A percentile compares a stretch with the other conserved stretches of the same genome.
Conservation (phyloP, 2,888 invertebrate species). For the Eupsilia transversa region DNA sequence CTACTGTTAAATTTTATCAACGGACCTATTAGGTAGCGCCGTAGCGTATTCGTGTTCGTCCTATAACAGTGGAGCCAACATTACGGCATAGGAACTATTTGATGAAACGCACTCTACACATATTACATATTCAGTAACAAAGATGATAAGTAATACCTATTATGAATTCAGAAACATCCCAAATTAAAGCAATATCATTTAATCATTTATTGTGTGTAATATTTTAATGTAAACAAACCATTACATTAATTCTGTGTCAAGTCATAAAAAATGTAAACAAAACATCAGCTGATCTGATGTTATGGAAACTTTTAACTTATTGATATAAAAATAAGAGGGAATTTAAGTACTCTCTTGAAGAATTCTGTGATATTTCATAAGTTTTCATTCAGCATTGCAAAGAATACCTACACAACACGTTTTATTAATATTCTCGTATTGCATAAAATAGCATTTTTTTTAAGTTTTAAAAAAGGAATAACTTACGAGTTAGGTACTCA, state of each 20-base stretch:
- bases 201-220: neutral
- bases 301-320: constrained; percentile 15
- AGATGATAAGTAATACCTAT: neutral
- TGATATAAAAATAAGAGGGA: neutral
- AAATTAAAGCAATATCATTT: neutral
- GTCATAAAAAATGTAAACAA: constrained; percentile 31
- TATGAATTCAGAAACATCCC: neutral
- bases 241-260: neutral
- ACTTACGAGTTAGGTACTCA: constrained; percentile 31
- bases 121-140: no score
- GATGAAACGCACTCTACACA: no score
- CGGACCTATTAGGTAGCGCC: no score
- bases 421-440: neutral
- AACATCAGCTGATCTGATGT: constrained; percentile 18
- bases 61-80: no score
- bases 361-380: no score
- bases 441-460: neutral
- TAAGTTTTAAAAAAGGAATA: constrained; percentile 18
- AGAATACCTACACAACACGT: neutral
- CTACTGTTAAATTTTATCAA: no score
- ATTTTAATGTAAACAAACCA: constrained; percentile 11
- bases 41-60: no score
- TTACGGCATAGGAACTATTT: no score
- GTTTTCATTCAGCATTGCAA: neutral
- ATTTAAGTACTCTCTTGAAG: no score